These are phyloP conservation scores for Drosophila setifemur DNA, from an alignment of 1,140 invertebrate genomes.

Conservation along the genomic window DNA sequence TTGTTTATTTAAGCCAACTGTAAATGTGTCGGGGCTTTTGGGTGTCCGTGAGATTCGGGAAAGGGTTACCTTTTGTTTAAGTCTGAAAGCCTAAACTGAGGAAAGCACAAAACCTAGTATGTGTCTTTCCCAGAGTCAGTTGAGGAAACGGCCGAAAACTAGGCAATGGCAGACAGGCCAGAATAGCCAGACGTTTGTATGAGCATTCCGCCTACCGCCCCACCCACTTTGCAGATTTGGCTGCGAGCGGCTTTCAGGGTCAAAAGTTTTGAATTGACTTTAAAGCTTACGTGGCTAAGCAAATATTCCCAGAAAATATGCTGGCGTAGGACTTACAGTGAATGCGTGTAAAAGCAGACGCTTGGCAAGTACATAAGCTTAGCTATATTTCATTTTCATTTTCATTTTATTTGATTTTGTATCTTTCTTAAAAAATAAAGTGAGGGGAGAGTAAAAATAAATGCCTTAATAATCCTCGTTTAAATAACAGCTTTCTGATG, in stretches of 20 bases:
- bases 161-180: background rate
- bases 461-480: no score
- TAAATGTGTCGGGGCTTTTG: slow-evolving; percentile 12
- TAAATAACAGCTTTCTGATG: no score
- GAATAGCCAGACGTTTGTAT: no score
- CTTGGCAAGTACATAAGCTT: slow-evolving; percentile 26
- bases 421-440: no score
- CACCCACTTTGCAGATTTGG: no score
- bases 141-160: background rate
- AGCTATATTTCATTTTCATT: no score
- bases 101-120: slow-evolving; percentile 1
- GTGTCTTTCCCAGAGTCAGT: background rate
- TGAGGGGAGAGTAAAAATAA: no score
- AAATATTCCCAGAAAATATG: slow-evolving; percentile 41
- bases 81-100: slow-evolving; percentile 7
- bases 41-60: background rate
- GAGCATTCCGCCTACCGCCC: no score
- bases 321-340: background rate
- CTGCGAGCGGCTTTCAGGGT: slow-evolving; percentile 67
- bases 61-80: slow-evolving; percentile 11
- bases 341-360: slow-evolving; percentile 27
- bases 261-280: slow-evolving; percentile 60
- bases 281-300: slow-evolving; percentile 46
- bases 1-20: slow-evolving; percentile 60
- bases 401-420: no score